Evolutionary conservation across 2,113 vertebrate species (phyloP).

Genomic region (Epinephelus moara): DNA sequence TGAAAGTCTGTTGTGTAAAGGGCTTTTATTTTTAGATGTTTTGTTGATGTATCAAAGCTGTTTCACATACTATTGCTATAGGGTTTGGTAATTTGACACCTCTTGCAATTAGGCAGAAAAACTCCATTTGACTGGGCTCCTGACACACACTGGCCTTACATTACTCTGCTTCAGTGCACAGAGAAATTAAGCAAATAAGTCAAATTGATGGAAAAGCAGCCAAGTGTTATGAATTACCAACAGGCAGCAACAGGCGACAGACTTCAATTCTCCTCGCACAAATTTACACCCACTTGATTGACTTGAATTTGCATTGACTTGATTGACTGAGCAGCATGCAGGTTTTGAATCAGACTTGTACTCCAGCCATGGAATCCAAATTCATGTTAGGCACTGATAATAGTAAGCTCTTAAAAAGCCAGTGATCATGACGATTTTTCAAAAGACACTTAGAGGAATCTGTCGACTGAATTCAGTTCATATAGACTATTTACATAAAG

Average conservation of each 20-base stretch:
- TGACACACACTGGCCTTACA: constrained; percentile 26
- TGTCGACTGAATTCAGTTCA: constrained; percentile 11
- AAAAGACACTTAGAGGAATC: constrained; percentile 14
- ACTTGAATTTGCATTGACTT: constrained; percentile 34
- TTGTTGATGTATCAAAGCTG: constrained; percentile 3
- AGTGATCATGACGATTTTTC: constrained; percentile 21
- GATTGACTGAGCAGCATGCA: constrained; percentile 21
- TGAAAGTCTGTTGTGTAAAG: not conserved
- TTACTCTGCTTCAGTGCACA: constrained; percentile 23
- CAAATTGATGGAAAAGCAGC: constrained; percentile 46
- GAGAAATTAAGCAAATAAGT: constrained; percentile 48
- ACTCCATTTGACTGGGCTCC: not conserved
- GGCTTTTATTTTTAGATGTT: not conserved
- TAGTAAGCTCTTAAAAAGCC: constrained; percentile 26
- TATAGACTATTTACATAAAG: not conserved
- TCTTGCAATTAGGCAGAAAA: constrained; percentile 29
- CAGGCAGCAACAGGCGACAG: constrained; percentile 11
- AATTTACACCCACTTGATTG: constrained; percentile 29
- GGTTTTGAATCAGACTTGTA: constrained; percentile 34
- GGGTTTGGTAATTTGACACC: constrained; percentile 32
- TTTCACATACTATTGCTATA: constrained; percentile 9
- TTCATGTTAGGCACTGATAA: constrained; percentile 52
- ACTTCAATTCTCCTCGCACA: not conserved
- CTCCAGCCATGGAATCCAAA: constrained; percentile 41
- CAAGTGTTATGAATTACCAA: constrained; percentile 34